phyloP scores from a whole-genome alignment of 53 echinoderm and acorn worm genomes.

The Henricia sp. region DNA sequence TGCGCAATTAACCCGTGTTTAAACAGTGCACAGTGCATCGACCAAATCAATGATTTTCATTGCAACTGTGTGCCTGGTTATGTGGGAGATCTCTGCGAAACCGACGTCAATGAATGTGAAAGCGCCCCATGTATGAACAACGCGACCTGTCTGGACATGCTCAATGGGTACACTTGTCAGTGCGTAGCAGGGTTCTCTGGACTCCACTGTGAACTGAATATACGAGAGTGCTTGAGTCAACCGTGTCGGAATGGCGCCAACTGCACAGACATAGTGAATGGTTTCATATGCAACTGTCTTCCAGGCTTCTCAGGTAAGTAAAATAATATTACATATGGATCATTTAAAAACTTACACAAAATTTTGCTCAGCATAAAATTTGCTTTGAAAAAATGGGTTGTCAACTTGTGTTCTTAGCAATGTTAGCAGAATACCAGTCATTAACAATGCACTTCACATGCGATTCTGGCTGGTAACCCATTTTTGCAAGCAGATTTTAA shows the following conservation, averaged over 20 bases:
- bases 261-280: conserved; percentile 35
- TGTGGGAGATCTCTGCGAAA: conserved; percentile 54
- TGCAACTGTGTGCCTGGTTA: conserved; percentile 54
- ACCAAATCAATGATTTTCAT: conserved; percentile 33
- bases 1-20: conserved; percentile 68
- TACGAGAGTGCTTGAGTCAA: conserved; percentile 14
- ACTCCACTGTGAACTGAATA: conserved; percentile 26
- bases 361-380: too few species aligned
- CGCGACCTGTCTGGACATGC: conserved; percentile 45
- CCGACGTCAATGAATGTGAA: conserved; percentile 57
- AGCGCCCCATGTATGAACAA: conserved; percentile 63
- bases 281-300: conserved; percentile 24
- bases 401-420: too few species aligned
- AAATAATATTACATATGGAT: too few species aligned
- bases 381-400: too few species aligned
- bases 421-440: too few species aligned
- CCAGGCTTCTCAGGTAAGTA: conserved; percentile 38
- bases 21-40: conserved; percentile 66
- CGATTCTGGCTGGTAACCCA: too few species aligned
- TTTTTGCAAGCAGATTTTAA: too few species aligned
- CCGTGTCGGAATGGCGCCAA: conserved; percentile 17
- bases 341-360: too few species aligned
- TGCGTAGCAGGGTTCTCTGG: conserved; percentile 56
- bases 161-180: conserved; percentile 47
- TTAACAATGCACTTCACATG: too few species aligned